These are phyloP conservation scores for Oreonectes daqikongensis DNA, from an alignment of 2,797 vertebrate species.

Conservation along the genomic window DNA sequence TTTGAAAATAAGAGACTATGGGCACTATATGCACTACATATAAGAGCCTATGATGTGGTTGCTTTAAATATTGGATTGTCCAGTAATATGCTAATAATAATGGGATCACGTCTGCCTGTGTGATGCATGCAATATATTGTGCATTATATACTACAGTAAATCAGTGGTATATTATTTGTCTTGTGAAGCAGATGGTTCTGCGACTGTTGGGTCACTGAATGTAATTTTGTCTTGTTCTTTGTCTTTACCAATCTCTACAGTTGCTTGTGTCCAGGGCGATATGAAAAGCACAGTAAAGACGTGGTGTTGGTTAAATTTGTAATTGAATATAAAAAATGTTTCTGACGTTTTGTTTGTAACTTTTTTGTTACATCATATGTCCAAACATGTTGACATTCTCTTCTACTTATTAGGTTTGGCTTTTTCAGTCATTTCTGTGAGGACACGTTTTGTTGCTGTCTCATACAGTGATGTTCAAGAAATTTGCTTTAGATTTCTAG, in stretches of 20 bases:
- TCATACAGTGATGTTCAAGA: neutral
- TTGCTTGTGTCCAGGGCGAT: neutral
- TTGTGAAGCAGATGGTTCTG: neutral
- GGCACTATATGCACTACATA: too few species aligned
- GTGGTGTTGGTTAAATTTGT: neutral
- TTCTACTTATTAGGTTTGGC: neutral
- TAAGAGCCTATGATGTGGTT: neutral
- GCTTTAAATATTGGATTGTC: neutral
- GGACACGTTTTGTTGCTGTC: neutral
- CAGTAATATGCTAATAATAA: neutral
- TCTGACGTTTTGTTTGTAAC: neutral
- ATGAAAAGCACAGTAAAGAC: neutral
- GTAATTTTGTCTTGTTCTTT: too few species aligned
- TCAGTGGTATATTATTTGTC: neutral
- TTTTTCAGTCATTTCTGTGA: neutral
- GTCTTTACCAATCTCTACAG: too few species aligned
- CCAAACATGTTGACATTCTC: neutral
- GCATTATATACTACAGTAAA: neutral
- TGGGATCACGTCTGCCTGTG: neutral
- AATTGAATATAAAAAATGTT: neutral
- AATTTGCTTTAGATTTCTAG: neutral
- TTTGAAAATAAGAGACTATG: too few species aligned
- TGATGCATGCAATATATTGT: neutral
- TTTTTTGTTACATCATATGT: neutral
- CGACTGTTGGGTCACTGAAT: neutral